phyloP scores from a whole-genome alignment of 37 sponge, comb jelly and placozoan genomes.

The Halichondria panicea region DNA sequence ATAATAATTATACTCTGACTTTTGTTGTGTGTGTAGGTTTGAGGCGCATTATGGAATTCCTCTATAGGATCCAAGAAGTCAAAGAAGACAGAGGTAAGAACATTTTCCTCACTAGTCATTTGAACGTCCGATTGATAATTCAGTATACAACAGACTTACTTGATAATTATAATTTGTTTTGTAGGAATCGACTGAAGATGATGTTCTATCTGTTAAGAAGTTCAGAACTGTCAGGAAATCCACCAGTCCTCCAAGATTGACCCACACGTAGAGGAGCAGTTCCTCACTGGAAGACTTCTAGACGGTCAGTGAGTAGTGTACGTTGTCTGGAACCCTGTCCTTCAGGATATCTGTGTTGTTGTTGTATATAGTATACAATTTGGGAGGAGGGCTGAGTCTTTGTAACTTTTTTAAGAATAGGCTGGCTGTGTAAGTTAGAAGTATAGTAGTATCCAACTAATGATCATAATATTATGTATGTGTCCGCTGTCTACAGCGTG shows the following conservation, averaged over 20 bases:
- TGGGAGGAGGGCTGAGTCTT: too few species aligned
- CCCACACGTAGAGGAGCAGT: conserved; percentile 92
- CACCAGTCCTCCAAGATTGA: conserved; percentile 92
- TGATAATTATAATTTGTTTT: neutral
- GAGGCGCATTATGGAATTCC: conserved; percentile 90
- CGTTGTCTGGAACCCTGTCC: too few species aligned
- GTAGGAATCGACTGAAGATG: conserved; percentile 57
- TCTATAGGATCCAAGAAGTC: conserved; percentile 84
- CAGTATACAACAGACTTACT: neutral
- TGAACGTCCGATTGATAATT: too few species aligned
- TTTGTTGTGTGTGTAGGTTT: conserved; percentile 46
- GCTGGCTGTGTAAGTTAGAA: too few species aligned
- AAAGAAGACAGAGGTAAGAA: conserved; percentile 35
- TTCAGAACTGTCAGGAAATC: conserved; percentile 76
- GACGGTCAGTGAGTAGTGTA: too few species aligned
- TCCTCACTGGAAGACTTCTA: conserved; percentile 90
- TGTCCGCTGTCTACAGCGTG: conserved; percentile 90
- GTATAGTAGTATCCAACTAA: too few species aligned
- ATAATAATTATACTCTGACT: neutral
- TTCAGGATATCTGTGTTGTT: too few species aligned
- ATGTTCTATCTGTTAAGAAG: conserved; percentile 62
- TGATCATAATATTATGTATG: too few species aligned
- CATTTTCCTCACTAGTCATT: neutral
- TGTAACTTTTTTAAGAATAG: too few species aligned
- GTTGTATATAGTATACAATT: too few species aligned